Base-by-base conservation (phyloP, 2,797 vertebrate genomes). In the Oreonectes daqikongensis region DNA sequence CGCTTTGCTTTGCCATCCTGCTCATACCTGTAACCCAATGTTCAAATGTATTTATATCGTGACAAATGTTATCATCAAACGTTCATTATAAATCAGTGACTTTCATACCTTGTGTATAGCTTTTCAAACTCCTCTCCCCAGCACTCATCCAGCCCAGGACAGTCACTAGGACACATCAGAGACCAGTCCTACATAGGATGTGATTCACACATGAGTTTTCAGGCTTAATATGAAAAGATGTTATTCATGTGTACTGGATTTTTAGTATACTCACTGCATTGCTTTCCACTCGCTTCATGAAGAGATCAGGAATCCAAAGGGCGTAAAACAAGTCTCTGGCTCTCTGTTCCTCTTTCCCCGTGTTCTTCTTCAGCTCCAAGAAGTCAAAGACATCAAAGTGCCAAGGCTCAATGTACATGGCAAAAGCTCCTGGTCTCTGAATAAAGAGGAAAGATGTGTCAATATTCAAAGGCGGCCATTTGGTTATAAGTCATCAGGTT, bases 321-420 rank as follows among this genome's bases (percentile, higher is more conserved):
- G 86, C 98, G 2, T 96, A 99, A 90, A 99, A 99, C 10, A 99
- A 94, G 84, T 99, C 98, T 30, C 98, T 92, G 78, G 98, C 98
- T 69, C 98, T 88, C 86, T 98, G 98, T 74, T 99, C 98, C 72
- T 99, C 98, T 66, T 99, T 99, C 15, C 98, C 98, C 0, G 97
- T 99, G 87, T 99, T 99, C 87, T 99, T 99, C 92, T 99, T 99
- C 77, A 99, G 87, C 87, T 99, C 97, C 60, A 99, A 91, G 78
- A 99, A 99, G 83, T 99, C 97, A 76, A 99, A 99, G 71, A 99
- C 89, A 42, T 99, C 98, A 57, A 94, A 91, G 77, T 99, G 97
- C 98, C 98, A 99, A 0, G 98, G 97, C 86, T 99, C 98, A 84
- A 99, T 81, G 88, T 99, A 99, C 89, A 99, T 99, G 85, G 98